Percentiles rank a stretch among this genome's conserved stretches.
phyloP scores from a whole-genome alignment of 1,140 invertebrate species.

The Macrocentrus cingulum region DNA sequence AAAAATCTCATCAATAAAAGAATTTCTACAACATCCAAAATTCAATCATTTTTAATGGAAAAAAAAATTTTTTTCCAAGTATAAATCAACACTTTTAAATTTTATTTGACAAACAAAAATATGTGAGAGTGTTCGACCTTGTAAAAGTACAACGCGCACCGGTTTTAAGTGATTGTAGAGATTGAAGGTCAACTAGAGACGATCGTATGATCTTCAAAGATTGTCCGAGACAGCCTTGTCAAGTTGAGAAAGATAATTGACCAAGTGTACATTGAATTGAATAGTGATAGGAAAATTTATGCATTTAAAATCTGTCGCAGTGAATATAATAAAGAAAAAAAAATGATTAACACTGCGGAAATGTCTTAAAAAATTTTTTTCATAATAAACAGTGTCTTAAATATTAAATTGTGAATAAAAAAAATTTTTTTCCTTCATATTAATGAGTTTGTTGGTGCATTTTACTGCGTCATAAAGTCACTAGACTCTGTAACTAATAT shows the following conservation, averaged over 20 bases:
- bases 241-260: not conserved
- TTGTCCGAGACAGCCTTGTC: not conserved
- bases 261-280: not conserved
- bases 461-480: too few relatives aligned
- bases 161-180: conserved; percentile 14
- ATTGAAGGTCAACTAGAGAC: conserved; percentile 11
- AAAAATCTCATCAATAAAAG: not conserved
- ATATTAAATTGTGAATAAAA: too few relatives aligned
- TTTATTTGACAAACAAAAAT: not conserved
- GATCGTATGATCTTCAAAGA: conserved; percentile 6
- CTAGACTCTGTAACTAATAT: not conserved
- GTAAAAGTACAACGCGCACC: not conserved
- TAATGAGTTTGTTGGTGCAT: too few relatives aligned
- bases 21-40: too few relatives aligned
- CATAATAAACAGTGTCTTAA: too few relatives aligned
- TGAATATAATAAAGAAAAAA: too few relatives aligned
- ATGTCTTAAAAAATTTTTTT: too few relatives aligned
- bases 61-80: not conserved
- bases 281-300: too few relatives aligned
- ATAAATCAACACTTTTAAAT: not conserved
- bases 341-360: too few relatives aligned
- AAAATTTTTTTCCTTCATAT: too few relatives aligned
- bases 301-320: too few relatives aligned
- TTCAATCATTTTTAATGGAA: too few relatives aligned
- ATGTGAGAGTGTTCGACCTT: conserved; percentile 13